phyloP scores from a whole-genome alignment of 2,888 invertebrate species.

The Ephialtes manifestator region DNA sequence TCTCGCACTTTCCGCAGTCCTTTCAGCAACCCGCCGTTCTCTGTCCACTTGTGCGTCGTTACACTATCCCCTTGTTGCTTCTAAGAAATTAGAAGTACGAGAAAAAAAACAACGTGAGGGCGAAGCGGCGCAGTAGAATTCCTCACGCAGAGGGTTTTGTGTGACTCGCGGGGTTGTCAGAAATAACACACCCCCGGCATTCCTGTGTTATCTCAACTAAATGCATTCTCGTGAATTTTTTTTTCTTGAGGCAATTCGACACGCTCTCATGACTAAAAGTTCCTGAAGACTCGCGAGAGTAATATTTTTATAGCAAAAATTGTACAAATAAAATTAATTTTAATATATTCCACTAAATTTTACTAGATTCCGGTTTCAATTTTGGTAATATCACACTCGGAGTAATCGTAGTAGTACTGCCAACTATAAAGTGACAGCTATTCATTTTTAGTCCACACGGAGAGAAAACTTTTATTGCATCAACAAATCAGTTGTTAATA shows the following conservation, averaged over 20 bases:
- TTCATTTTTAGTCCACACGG: too few relatives aligned
- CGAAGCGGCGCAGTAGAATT: neutral
- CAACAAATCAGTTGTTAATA: too few relatives aligned
- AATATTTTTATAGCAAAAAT: neutral
- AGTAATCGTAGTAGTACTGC: too few relatives aligned
- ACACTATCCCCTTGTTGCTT: neutral
- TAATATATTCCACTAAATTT: neutral
- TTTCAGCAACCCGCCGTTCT: neutral
- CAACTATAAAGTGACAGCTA: neutral
- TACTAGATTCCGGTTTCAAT: neutral
- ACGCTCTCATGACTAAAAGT: neutral
- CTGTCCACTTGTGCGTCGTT: neutral
- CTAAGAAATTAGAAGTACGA: neutral
- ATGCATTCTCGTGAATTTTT: neutral
- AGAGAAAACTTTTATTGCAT: too few relatives aligned
- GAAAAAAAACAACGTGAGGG: constrained; percentile 1
- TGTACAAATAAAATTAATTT: neutral
- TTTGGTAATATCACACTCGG: neutral
- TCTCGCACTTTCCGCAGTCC: neutral
- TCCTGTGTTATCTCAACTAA: constrained; percentile 8
- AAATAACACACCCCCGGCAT: constrained; percentile 13
- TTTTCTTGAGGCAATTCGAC: neutral
- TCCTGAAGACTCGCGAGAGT: neutral
- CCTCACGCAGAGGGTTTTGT: constrained; percentile 18
- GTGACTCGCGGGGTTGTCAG: neutral